Conservation (phyloP, 2,888 invertebrate genomes). For the Melipona beecheii region DNA sequence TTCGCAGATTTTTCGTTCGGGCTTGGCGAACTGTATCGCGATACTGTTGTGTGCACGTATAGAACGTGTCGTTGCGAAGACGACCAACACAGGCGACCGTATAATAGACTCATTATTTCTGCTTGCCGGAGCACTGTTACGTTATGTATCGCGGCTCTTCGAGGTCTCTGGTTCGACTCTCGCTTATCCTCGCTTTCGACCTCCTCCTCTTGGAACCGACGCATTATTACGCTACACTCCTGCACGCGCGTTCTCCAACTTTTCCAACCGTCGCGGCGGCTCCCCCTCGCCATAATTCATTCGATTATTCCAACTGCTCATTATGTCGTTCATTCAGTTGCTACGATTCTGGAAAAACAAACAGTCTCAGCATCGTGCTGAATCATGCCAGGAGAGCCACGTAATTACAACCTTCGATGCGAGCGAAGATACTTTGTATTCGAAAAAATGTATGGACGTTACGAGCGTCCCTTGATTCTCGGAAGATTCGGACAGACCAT, state of each 20-base stretch:
- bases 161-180: conserved; percentile 79
- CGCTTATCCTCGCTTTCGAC: conserved; percentile 78
- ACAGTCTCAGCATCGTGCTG: neutral
- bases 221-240: conserved; percentile 59
- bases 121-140: conserved; percentile 79
- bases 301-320: neutral
- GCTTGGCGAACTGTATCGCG: conserved; percentile 52
- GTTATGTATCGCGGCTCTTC: conserved; percentile 78
- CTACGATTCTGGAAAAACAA: conserved; percentile 2
- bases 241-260: conserved; percentile 23
- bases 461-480: too few relatives aligned
- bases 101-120: conserved; percentile 82
- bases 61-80: conserved; percentile 62
- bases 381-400: neutral
- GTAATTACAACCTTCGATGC: neutral
- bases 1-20: conserved; percentile 26
- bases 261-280: conserved; percentile 26
- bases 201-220: conserved; percentile 75
- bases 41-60: conserved; percentile 10
- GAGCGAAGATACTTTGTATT: too few relatives aligned
- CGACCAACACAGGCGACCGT: conserved; percentile 72
- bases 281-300: conserved; percentile 2
- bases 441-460: too few relatives aligned
- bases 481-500: too few relatives aligned
- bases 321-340: conserved; percentile 1